A percentile compares a stretch with the other conserved stretches of the same genome.
phyloP scores from a whole-genome alignment of 2,797 vertebrate genomes.

The Microhierax caerulescens region DNA sequence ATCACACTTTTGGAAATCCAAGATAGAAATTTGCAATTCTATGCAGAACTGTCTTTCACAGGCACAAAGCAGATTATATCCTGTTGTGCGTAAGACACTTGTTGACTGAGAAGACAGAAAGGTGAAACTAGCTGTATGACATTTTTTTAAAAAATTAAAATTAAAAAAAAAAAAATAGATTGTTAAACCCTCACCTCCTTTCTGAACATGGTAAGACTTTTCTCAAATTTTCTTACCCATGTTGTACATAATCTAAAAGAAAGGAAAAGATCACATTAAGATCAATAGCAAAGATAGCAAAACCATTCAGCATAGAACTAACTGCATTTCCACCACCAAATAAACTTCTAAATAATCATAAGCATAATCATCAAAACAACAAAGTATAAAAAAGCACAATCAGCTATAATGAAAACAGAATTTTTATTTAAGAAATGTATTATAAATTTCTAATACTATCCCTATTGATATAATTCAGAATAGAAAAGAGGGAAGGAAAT shows the following conservation, averaged over 20 bases:
- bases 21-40: background rate
- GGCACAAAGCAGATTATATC: background rate
- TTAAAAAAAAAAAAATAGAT: too few species aligned
- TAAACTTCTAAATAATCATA: background rate
- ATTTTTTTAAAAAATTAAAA: too few species aligned
- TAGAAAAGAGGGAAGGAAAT: background rate
- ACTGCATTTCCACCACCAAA: background rate
- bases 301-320: background rate
- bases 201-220: background rate
- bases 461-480: background rate
- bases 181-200: background rate
- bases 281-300: background rate
- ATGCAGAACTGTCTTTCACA: background rate
- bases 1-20: background rate
- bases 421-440: background rate
- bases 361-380: too few species aligned
- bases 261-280: background rate
- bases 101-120: background rate
- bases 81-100: background rate
- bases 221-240: background rate
- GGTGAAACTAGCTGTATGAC: background rate
- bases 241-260: background rate
- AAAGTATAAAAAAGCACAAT: background rate
- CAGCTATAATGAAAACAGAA: background rate
- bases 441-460: background rate